Evolutionary conservation across 1,140 invertebrate genomes (phyloP), one percentile per base, ranked within the genome.

Genomic region (Hypsibius dujardini): DNA sequence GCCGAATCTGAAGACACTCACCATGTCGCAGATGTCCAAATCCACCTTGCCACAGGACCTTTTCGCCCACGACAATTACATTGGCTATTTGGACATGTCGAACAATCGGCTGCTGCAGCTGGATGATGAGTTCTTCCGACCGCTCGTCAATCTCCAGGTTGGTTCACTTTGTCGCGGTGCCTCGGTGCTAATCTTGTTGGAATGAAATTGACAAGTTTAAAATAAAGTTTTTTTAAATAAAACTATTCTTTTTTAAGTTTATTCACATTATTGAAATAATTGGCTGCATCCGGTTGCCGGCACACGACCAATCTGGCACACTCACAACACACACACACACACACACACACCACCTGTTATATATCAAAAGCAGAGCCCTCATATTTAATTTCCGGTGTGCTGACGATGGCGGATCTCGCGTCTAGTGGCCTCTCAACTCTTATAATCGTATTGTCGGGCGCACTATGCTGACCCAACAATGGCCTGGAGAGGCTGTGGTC

Each of bases 81-180:
- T 67, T 14, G 7, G 45, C 3, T 3, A 67, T 14, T 42, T 67
- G 42, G 62, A 67, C 42, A 3, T 67, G 62, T 67, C 62, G 42
- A 3, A 42, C 3, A 67, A 67, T 67, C 7, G 42, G 7, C 62
- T 67, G 62, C 3, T 67, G 12, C 3, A 3, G 42, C 62, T 67
- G 62, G 62, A 67, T 67, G 62, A 67, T 42, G 42, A 42, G 7
- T 67, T 67, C 42, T 67, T 67, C 62, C 7, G 45, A 14, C 62
- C 7, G 42, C 62, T 67, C 7, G 42, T 7, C 62, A 3, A 67
- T 12, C 62, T 67, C 12, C 7, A 7, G 62, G 62, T 67, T 3
- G 3, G 62, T 67, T 7, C 45, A 56, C n/a, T 56, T 7, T 7
- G n/a, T 7, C n/a, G n/a, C 42, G 7, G 12, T 7, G 42, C 42